Base-by-base conservation (phyloP, 2,888 invertebrate genomes). In the Acheta domesticus region DNA sequence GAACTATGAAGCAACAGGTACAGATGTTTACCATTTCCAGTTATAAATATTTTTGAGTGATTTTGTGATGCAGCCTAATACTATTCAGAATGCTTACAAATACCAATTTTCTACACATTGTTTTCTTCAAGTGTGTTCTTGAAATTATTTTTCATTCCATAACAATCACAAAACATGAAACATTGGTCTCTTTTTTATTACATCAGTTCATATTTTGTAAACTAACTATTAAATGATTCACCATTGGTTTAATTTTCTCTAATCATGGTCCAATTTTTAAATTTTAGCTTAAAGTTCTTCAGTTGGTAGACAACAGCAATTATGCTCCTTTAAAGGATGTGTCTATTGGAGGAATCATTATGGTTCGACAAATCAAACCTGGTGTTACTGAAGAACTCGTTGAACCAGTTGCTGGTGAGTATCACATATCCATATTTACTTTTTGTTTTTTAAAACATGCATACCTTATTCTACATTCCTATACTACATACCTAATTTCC, bases 311-410 rank as follows among this genome's bases (percentile, higher is more conserved):
- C 49, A 93, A 93, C 50, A 92, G 93, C 79, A 92, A 91, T 12
- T 99, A 96, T 86, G 89, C 89, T 49, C 94, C 98, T 0, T 88
- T 99, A 82, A 99, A 99, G 86, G 97, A 98, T 84, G 91, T 97
- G 16, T 91, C 93, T 36, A 96, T 96, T 85, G 99, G 99, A 48
- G 99, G 99, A 21, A 97, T 99, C 84, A 93, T 99, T 77, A 94
- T 99, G 92, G 91, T 99, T 84, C 93, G 94, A 84, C 96, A 98
- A 86, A 90, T 91, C 80, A 94, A 94, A 79, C 92, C 94, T 12
- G 91, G 91, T 0, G 88, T 89, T 82, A 93, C 93, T 79, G 96
- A 97, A 86, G 92, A 93, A 81, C 90, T 98, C 77, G 97, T 98
- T 1, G 97, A 98, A 86, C 95, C 96, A 11, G 96, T 98, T 19